Evolutionary conservation across 2,113 vertebrate genomes (phyloP), one percentile per base, ranked within the genome.

Genomic region (Gymnocephalus cernua): DNA sequence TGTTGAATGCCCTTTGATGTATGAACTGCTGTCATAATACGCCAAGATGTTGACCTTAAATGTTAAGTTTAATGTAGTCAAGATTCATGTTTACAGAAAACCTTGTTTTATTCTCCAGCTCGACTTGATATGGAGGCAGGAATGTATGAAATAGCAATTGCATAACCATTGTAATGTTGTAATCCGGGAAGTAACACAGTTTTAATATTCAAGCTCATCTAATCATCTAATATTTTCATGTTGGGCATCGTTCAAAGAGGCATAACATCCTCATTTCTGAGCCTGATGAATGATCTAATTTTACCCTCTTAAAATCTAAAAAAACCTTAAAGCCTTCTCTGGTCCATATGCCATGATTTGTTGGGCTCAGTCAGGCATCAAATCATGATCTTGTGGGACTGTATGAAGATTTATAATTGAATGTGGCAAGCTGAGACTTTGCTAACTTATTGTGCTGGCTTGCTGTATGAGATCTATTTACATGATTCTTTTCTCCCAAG

Each of bases 121-220:
- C 59, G 29, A 25, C 67, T 53, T n/a, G 38, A 61, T 27, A 15
- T 8, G 7, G 21, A 51, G 67, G 41, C 41, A 59, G 74, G 41
- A 64, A 78, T 65, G 75, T 75, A 54, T 80, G 76, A 83, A 80
- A 73, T 50, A 25, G 41, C 48, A 76, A 29, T 76, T 50, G n/a
- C 47, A 44, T 58, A 53, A 65, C 48, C 81, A 32, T 1, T 41
- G 74, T 27, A 48, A 64, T 57, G 48, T 56, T 1, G 13, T 66
- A 53, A 48, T 76, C 23, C 32, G 64, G 65, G 61, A 44, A 51
- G 29, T 69, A 21, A 73, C 58, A 19, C 29, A 32, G 45, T 51
- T 74, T 64, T 47, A 75, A 83, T 77, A 64, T 77, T 72, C 3
- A 14, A 27, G 70, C 61, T 67, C 69, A 50, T 41, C 7, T 38